A percentile compares a stretch with the other conserved stretches of the same genome.
phyloP scores from a whole-genome alignment of 2,888 invertebrate genomes.

The Unio pictorum region DNA sequence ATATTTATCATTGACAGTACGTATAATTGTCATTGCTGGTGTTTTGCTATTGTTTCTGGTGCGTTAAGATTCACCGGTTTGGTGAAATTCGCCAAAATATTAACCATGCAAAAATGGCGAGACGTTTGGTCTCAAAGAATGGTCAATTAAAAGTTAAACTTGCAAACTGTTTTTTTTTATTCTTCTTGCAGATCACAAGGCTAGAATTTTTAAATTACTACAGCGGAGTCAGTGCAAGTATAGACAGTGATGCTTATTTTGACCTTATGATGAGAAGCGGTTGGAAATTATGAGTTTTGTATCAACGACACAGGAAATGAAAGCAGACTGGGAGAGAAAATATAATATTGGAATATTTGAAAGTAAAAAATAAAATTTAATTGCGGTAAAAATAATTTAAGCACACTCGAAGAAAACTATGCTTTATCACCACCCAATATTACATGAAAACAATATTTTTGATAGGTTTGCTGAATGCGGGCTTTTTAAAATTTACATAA shows the following conservation, averaged over 20 bases:
- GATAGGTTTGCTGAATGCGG: too few relatives aligned
- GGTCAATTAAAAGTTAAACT: too few relatives aligned
- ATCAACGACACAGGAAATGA: neutral
- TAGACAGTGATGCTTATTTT: constrained; percentile 94
- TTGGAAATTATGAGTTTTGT: constrained; percentile 67
- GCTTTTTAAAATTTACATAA: too few relatives aligned
- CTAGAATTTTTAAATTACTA: constrained; percentile 97
- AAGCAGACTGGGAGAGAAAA: neutral
- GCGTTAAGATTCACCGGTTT: neutral
- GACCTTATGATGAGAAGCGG: constrained; percentile 95
- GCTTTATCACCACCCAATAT: too few relatives aligned
- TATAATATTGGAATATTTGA: neutral
- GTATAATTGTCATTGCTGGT: too few relatives aligned
- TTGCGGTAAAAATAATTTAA: too few relatives aligned
- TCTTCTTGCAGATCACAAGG: constrained; percentile 82
- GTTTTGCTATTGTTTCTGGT: too few relatives aligned
- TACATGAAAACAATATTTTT: too few relatives aligned
- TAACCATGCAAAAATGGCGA: neutral
- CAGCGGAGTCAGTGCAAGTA: constrained; percentile 92
- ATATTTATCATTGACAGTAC: too few relatives aligned
- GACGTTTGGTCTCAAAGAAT: too few relatives aligned
- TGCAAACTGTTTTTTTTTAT: constrained; percentile 1
- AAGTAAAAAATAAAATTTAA: too few relatives aligned
- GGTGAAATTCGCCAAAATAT: neutral
- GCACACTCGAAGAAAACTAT: too few relatives aligned